Conservation (phyloP, 2,888 invertebrate species). For the Sepioteuthis lessoniana region DNA sequence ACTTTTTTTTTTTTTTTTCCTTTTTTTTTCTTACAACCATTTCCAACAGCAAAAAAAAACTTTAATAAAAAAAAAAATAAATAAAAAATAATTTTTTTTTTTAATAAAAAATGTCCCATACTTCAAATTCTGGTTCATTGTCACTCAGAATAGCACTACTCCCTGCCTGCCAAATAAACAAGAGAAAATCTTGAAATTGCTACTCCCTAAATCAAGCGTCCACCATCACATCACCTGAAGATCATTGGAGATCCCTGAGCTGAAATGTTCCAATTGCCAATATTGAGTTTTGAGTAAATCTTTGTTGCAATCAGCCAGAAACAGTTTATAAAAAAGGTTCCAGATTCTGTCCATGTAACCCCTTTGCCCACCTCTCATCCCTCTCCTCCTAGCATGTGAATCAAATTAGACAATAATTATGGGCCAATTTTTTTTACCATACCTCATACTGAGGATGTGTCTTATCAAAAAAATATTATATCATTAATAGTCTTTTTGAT, state of each 20-base stretch:
- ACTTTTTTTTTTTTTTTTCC: not conserved
- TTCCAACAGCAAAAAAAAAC: not conserved
- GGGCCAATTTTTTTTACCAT: conserved; percentile 33
- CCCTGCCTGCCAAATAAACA: not conserved
- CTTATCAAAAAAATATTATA: conserved; percentile 3
- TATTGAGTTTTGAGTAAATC: not conserved
- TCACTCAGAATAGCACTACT: not conserved
- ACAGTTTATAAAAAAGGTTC: not conserved
- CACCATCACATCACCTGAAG: not conserved
- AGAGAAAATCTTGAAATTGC: not conserved
- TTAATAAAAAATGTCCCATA: not conserved
- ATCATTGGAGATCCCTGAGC: conserved; percentile 13
- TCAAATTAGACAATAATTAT: conserved; percentile 12
- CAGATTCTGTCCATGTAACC: conserved; percentile 8
- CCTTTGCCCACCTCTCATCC: not conserved
- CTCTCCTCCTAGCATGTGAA: not conserved
- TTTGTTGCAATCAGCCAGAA: not conserved
- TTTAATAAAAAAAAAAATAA: not conserved
- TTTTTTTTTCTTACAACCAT: not conserved
- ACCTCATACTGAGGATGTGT: conserved; percentile 21
- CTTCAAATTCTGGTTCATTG: not conserved
- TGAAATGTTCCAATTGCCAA: conserved; percentile 10
- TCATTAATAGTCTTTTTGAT: conserved; percentile 6
- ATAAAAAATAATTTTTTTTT: not conserved
- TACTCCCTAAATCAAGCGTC: not conserved